Evolutionary conservation across 2,888 invertebrate genomes (phyloP).

Genomic region (Tiphia femorata): DNA sequence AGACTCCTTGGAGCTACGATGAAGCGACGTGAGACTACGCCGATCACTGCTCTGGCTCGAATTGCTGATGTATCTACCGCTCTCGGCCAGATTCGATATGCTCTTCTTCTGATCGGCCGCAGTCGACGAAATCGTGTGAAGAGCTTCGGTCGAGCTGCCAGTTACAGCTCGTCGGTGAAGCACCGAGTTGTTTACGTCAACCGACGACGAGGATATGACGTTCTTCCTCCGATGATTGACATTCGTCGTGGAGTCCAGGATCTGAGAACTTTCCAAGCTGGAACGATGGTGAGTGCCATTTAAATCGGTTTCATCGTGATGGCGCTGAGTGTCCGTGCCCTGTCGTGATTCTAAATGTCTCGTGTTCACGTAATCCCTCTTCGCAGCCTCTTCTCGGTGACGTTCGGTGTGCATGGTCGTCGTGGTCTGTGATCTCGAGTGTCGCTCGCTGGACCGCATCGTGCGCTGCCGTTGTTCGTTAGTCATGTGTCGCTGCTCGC

Average conservation of each 20-base stretch:
- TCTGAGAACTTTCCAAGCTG: no score
- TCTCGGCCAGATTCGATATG: constrained; percentile 83
- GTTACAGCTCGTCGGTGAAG: constrained; percentile 80
- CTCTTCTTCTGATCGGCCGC: constrained; percentile 86
- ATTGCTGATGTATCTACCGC: constrained; percentile 77
- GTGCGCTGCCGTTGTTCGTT: constrained; percentile 41
- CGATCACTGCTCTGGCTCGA: constrained; percentile 79
- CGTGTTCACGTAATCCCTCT: constrained; percentile 57
- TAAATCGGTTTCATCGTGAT: no score
- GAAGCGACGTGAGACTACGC: constrained; percentile 84
- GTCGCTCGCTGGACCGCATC: constrained; percentile 38
- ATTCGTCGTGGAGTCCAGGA: constrained; percentile 40
- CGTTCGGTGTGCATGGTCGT: constrained; percentile 30
- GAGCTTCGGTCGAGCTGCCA: constrained; percentile 78
- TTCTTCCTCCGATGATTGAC: constrained; percentile 79
- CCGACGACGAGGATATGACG: constrained; percentile 78
- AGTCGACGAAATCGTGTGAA: constrained; percentile 78
- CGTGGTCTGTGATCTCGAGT: constrained; percentile 15
- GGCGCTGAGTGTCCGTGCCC: no score
- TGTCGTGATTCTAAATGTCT: constrained; percentile 54
- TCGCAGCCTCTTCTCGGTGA: constrained; percentile 42
- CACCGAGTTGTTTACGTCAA: constrained; percentile 82
- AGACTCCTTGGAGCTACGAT: constrained; percentile 77
- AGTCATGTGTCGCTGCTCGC: constrained; percentile 24
- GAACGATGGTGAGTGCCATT: no score